A percentile compares a stretch with the other conserved stretches of the same genome.
These are phyloP conservation scores for Leucoma salicis DNA, from an alignment of 2,888 invertebrate genomes.

Conservation along the genomic window DNA sequence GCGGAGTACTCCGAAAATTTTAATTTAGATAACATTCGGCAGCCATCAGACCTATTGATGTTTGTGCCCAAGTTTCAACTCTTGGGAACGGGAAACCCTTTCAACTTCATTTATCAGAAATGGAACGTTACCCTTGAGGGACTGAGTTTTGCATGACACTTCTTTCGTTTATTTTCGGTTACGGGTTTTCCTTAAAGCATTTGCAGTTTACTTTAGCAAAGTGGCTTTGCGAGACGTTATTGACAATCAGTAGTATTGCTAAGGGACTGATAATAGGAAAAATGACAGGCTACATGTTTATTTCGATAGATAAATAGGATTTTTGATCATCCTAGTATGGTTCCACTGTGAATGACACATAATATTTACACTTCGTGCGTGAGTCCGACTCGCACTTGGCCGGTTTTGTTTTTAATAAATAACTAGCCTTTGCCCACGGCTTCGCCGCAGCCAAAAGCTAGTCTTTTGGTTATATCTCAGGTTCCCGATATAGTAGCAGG, in stretches of 20 bases:
- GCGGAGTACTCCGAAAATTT: slow-evolving; percentile 30
- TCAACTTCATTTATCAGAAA: slow-evolving; percentile 70
- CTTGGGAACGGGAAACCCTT: slow-evolving; percentile 52
- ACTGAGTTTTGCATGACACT: slow-evolving; percentile 58
- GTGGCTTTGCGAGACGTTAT: slow-evolving; percentile 16
- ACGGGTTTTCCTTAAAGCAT: slow-evolving; percentile 19
- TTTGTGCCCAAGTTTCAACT: slow-evolving; percentile 41
- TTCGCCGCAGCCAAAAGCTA: too few species aligned
- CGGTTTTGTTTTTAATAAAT: too few species aligned
- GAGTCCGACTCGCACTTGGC: too few species aligned
- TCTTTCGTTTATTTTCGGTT: slow-evolving; percentile 33
- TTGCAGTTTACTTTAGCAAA: slow-evolving; percentile 21
- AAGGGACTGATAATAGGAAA: slow-evolving; percentile 8
- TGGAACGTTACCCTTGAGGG: slow-evolving; percentile 53
- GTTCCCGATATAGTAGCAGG: too few species aligned
- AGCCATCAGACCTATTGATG: slow-evolving; percentile 27
- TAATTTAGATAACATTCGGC: slow-evolving; percentile 41
- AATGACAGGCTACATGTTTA: slow-evolving; percentile 2
- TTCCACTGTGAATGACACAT: neutral
- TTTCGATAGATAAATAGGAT: slow-evolving; percentile 2
- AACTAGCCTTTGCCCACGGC: too few species aligned
- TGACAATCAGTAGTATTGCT: slow-evolving; percentile 21
- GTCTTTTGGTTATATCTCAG: too few species aligned
- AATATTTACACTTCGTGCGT: neutral
- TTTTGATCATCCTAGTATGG: neutral